A percentile compares a stretch with the other conserved stretches of the same genome.
Evolutionary conservation across 1,140 invertebrate species (phyloP).

Genomic region (Catajapyx aquilonaris): DNA sequence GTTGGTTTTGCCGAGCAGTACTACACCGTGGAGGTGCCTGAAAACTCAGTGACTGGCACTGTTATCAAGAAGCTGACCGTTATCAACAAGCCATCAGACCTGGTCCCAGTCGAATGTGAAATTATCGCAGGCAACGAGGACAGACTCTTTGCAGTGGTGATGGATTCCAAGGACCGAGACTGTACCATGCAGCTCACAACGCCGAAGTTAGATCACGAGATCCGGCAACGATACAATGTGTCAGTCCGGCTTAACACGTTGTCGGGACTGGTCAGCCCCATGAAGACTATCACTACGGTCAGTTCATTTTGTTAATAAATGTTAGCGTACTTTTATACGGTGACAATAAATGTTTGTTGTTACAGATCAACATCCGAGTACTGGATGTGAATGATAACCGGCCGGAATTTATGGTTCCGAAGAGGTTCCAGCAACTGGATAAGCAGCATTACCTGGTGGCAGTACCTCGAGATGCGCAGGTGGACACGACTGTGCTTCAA

Average conservation of each 20-base stretch:
- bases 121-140: constrained; percentile 46
- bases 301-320: constrained; percentile 9
- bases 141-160: too few species aligned
- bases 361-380: constrained; percentile 52
- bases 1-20: constrained; percentile 60
- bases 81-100: constrained; percentile 40
- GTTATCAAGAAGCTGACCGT: constrained; percentile 48
- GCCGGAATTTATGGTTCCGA: constrained; percentile 54
- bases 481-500: constrained; percentile 51
- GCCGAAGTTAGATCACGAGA: constrained; percentile 51
- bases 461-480: constrained; percentile 38
- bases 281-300: constrained; percentile 40
- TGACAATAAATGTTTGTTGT: constrained; percentile 9
- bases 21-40: constrained; percentile 56
- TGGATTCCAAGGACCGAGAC: constrained; percentile 39
- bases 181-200: constrained; percentile 48
- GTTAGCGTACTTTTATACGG: not conserved
- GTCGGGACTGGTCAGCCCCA: constrained; percentile 49
- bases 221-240: constrained; percentile 42
- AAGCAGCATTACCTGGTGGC: constrained; percentile 42
- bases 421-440: constrained; percentile 14
- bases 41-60: constrained; percentile 44
- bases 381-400: constrained; percentile 71
- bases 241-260: constrained; percentile 51
- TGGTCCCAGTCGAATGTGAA: constrained; percentile 47